Evolutionary conservation across 2,797 vertebrate genomes (phyloP).

Genomic region (Scarus forsteni): DNA sequence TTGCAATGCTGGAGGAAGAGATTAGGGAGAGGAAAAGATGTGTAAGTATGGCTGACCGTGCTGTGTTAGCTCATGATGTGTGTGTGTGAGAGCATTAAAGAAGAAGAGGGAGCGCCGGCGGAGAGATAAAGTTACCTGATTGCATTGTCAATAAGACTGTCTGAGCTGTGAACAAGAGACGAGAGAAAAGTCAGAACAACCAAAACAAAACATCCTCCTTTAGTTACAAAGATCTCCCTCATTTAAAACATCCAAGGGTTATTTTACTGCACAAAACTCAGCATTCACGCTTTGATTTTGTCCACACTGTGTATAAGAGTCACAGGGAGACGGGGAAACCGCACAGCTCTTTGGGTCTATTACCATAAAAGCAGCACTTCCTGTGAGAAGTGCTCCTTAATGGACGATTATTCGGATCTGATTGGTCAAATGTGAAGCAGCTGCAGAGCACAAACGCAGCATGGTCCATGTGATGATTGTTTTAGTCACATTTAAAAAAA

Average conservation of each 20-base stretch:
- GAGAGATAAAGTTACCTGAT: constrained; percentile 72
- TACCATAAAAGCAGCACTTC: constrained; percentile 51
- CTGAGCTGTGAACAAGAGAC: constrained; percentile 67
- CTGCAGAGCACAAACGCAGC: neutral
- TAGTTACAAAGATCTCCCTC: neutral
- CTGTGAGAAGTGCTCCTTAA: constrained; percentile 42
- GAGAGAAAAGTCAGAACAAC: constrained; percentile 16
- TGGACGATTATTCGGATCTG: constrained; percentile 8
- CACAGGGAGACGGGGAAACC: constrained; percentile 23
- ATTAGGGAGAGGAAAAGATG: constrained; percentile 24
- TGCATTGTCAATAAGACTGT: constrained; percentile 73
- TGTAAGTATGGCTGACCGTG: constrained; percentile 12
- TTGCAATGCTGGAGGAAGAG: constrained; percentile 90
- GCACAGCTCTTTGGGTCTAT: constrained; percentile 37
- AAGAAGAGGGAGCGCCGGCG: constrained; percentile 3
- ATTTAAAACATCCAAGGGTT: neutral
- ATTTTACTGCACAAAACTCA: neutral
- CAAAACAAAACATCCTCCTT: neutral
- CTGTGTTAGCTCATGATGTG: constrained; percentile 17
- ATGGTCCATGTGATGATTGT: neutral
- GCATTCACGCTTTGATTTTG: neutral
- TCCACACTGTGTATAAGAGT: neutral
- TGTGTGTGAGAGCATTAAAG: constrained; percentile 15
- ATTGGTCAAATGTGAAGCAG: constrained; percentile 12
- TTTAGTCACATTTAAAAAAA: constrained; percentile 1